Evolutionary conservation across 2,113 vertebrate species (phyloP), one percentile per base, ranked within the genome.

Genomic region (Puntigrus tetrazona): DNA sequence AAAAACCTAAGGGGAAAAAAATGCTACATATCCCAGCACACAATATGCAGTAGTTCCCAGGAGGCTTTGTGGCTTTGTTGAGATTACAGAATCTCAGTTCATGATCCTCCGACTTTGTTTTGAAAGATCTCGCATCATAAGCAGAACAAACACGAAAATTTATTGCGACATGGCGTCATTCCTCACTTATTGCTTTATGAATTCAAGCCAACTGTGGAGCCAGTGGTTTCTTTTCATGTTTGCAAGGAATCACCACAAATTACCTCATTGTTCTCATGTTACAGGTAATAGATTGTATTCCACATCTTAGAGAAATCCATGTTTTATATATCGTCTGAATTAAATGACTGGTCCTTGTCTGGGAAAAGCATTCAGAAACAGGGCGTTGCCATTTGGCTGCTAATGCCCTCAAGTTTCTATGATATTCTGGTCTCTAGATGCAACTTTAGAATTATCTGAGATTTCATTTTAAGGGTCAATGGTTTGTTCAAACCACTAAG

Each of bases 121-220:
- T 65, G 36, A 63, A 80, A 65, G 25, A 8, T 45, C 36, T 43
- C 29, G 7, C 41, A 18, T 52, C n/a, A 43, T 85, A 87, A 84
- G 87, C 76, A 84, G 81, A 85, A 87, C 81, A 67, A 91, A 91
- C 91, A 89, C 90, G 88, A 88, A 90, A 89, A 4, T 7, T 13
- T 22, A n/a, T 29, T 31, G 31, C 41, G 16, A 27, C 91, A 92
- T 88, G 88, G 91, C 89, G 91, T 90, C 86, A 89, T 41, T 47
- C 36, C 45, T 43, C 14, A 57, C 13, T 16, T 20, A 78, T 67
- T 69, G 59, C 69, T 52, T 43, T 29, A 79, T 75, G 36, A 55
- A 85, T 65, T 41, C 57, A 20, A 29, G 22, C 72, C 78, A 25
- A 25, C 74, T 16, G 36, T 79, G 84, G 70, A 63, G 80, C 77